A percentile compares a stretch with the other conserved stretches of the same genome.
These are phyloP conservation scores for Odontamblyopus rebecca DNA, from an alignment of 2,797 vertebrate species.

Conservation along the genomic window DNA sequence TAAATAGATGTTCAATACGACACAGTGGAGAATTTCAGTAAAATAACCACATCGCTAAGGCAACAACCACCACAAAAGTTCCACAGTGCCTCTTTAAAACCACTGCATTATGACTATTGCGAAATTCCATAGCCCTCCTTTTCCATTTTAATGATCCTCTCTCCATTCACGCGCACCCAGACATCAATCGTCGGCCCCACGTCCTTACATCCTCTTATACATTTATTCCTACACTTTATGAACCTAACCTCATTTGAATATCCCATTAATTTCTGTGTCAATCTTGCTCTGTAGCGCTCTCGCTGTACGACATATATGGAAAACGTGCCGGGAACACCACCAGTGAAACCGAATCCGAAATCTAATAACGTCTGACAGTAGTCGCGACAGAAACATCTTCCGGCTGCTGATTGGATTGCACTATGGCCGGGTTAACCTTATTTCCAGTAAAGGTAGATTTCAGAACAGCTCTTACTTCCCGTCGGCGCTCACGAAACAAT, in stretches of 20 bases:
- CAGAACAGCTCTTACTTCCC: constrained; percentile 47
- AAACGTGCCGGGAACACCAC: background rate
- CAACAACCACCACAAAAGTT: too few relatives aligned
- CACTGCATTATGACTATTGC: too few relatives aligned
- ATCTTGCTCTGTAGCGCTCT: background rate
- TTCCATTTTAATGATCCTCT: background rate
- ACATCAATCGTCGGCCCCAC: background rate
- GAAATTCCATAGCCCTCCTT: too few relatives aligned
- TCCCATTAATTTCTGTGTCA: constrained; percentile 8
- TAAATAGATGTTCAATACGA: too few relatives aligned
- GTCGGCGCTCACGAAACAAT: constrained; percentile 65
- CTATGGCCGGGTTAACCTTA: constrained; percentile 49
- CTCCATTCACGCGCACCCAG: background rate
- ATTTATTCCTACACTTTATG: background rate
- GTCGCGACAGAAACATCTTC: constrained; percentile 26
- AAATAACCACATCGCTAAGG: too few relatives aligned
- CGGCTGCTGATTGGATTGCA: constrained; percentile 45
- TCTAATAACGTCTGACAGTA: constrained; percentile 12
- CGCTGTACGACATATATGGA: background rate
- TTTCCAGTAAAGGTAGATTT: constrained; percentile 40
- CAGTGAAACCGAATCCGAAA: background rate
- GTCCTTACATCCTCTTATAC: background rate
- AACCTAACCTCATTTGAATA: constrained; percentile 3
- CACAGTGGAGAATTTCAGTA: too few relatives aligned
- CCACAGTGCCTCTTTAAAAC: too few relatives aligned